phyloP scores from a whole-genome alignment of 2,888 invertebrate genomes.

The Brenthis ino region DNA sequence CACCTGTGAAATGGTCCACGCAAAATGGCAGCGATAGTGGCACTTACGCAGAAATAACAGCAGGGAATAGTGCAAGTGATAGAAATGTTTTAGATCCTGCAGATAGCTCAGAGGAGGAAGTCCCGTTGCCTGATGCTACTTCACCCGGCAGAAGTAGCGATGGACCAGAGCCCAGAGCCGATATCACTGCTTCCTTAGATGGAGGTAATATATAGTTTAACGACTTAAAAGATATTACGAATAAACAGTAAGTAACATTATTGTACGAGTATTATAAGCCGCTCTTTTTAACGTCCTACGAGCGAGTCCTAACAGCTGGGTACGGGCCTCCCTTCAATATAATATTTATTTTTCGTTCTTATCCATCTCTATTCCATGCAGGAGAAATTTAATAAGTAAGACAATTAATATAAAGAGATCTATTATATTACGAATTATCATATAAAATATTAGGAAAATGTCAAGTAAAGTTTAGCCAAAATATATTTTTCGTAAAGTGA shows the following conservation, averaged over 20 bases:
- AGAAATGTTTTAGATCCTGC: constrained; percentile 75
- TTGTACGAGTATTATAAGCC: neutral
- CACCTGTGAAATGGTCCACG: constrained; percentile 74
- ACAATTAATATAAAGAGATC: too few species aligned
- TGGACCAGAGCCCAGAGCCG: constrained; percentile 75
- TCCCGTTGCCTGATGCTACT: constrained; percentile 72
- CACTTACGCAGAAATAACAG: constrained; percentile 77
- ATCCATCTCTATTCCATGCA: too few species aligned
- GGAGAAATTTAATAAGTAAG: too few species aligned
- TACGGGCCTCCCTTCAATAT: too few species aligned
- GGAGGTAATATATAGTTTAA: constrained; percentile 55
- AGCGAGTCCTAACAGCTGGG: too few species aligned
- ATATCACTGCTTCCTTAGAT: constrained; percentile 73
- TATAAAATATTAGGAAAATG: too few species aligned
- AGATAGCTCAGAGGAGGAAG: constrained; percentile 78
- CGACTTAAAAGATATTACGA: neutral
- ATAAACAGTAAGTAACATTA: neutral
- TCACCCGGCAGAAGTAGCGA: constrained; percentile 77
- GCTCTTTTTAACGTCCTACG: too few species aligned
- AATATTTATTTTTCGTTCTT: too few species aligned
- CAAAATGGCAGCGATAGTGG: constrained; percentile 79
- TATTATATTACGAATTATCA: too few species aligned
- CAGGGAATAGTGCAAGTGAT: constrained; percentile 72
- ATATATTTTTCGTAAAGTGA: constrained; percentile 2
- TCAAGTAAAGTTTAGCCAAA: neutral